These are phyloP conservation scores for Squalus acanthias DNA, from an alignment of 2,797 vertebrate genomes.

Conservation along the genomic window DNA sequence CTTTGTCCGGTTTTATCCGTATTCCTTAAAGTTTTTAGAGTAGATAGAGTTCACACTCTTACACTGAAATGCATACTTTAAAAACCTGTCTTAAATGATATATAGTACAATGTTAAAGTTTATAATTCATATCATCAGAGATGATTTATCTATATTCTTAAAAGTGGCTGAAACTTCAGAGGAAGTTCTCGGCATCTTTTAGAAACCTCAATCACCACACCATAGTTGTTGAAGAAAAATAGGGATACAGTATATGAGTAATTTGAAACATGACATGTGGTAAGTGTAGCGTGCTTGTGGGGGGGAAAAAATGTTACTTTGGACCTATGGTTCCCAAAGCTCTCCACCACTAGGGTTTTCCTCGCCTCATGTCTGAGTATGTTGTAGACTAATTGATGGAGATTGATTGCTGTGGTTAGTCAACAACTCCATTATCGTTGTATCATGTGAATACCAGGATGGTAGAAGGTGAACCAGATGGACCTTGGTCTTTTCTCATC, in stretches of 20 bases:
- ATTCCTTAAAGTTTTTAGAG: background rate
- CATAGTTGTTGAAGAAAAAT: background rate
- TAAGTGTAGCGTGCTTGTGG: background rate
- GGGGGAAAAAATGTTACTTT: background rate
- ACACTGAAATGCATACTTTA: background rate
- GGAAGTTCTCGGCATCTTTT: background rate
- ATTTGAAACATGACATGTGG: background rate
- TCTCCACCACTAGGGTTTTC: background rate
- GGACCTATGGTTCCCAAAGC: background rate
- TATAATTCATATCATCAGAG: background rate
- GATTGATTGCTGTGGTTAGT: background rate
- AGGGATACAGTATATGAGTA: background rate
- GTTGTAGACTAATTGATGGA: background rate
- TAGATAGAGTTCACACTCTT: background rate
- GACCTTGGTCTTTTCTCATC: background rate
- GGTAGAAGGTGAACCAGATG: too few species aligned
- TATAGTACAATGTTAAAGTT: background rate
- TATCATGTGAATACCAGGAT: too few species aligned
- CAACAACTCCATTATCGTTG: background rate
- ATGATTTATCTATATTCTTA: background rate
- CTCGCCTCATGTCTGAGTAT: background rate
- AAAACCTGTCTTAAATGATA: background rate
- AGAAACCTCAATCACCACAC: background rate
- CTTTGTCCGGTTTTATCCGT: background rate
- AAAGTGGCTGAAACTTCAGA: background rate